Evolutionary conservation across 2,888 invertebrate genomes (phyloP), one percentile per base, ranked within the genome.

Genomic region (Dichetophora obliterata): DNA sequence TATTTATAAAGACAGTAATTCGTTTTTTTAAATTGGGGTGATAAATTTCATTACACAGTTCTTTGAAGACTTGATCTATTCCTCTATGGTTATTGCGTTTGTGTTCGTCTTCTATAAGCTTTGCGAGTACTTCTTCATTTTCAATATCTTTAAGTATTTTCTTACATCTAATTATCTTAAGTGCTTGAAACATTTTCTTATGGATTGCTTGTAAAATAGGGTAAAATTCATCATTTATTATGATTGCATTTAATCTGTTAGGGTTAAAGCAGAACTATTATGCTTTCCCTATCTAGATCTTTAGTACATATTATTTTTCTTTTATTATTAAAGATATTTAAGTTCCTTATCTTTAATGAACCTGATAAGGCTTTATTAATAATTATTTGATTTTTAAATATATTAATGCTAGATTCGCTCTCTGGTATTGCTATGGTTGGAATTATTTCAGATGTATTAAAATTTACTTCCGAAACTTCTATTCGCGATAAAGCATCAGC

Each of bases 1-100:
- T 81, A 16, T 83, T 82, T 5, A 81, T 78, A 24, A 81, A 80
- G 61, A 81, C 69, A 3, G 78, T 80, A 48, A 82, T 81, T 27
- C 75, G 66, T 57, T 54, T 27, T 50, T 69, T 78, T 11, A 81
- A 48, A 1, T 79, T 75, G 3, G 82, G 80, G 19, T 80, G 72
- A 63, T 77, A 43, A 43, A 22, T 24, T 59, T 59, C 4, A 22
- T n/a, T 54, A 9, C 34, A 54, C 1, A 34, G 34, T 75, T 78
- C 72, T 22, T 61, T 48, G 19, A 66, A 76, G 11, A 77, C 65
- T 74, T 73, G 79, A 11, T 71, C 22, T n/a, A 80, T 78, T 11
- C 79, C 79, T 50, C 31, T 52, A 70, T 70, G 70, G n/a, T 70
- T 52, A 19, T 43, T 66, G 22, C 48, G 8, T 22, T 14, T 22